Evolutionary conservation across 2,113 vertebrate species (phyloP).

Genomic region (Anolis carolinensis): DNA sequence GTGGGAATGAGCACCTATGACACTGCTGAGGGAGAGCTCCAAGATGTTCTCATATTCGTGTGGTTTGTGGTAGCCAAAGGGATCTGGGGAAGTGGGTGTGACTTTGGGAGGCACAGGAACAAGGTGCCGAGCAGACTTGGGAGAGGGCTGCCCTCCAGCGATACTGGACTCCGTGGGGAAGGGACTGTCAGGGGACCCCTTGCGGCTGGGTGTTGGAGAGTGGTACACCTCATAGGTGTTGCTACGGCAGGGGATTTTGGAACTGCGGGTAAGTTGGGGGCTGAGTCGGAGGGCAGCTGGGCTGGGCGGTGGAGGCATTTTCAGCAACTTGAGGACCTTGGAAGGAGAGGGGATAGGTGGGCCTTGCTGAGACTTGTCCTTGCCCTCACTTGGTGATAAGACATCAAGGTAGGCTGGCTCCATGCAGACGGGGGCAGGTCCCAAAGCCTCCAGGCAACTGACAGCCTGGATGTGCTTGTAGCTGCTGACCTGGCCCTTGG

Average conservation of each 20-base stretch:
- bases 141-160: slow-evolving; percentile 30
- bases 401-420: slow-evolving; percentile 61
- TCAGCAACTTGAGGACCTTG: slow-evolving; percentile 89
- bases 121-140: slow-evolving; percentile 45
- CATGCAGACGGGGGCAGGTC: slow-evolving; percentile 65
- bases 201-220: slow-evolving; percentile 80
- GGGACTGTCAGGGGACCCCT: slow-evolving; percentile 63
- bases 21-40: slow-evolving; percentile 59
- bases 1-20: slow-evolving; percentile 68
- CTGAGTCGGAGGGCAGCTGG: slow-evolving; percentile 82
- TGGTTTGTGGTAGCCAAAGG: slow-evolving; percentile 45
- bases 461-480: not conserved
- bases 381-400: slow-evolving; percentile 40
- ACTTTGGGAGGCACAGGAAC: slow-evolving; percentile 42
- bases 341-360: slow-evolving; percentile 82
- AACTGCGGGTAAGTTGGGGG: slow-evolving; percentile 88
- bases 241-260: slow-evolving; percentile 90
- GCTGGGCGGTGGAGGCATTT: slow-evolving; percentile 79
- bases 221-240: slow-evolving; percentile 89
- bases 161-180: slow-evolving; percentile 48
- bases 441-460: slow-evolving; percentile 41
- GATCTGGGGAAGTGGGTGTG: slow-evolving; percentile 50
- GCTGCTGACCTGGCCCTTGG: not conserved
- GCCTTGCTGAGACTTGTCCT: not conserved
- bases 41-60: slow-evolving; percentile 71